Conservation (phyloP, 2,888 invertebrate genomes). For the Buathra laborator region DNA sequence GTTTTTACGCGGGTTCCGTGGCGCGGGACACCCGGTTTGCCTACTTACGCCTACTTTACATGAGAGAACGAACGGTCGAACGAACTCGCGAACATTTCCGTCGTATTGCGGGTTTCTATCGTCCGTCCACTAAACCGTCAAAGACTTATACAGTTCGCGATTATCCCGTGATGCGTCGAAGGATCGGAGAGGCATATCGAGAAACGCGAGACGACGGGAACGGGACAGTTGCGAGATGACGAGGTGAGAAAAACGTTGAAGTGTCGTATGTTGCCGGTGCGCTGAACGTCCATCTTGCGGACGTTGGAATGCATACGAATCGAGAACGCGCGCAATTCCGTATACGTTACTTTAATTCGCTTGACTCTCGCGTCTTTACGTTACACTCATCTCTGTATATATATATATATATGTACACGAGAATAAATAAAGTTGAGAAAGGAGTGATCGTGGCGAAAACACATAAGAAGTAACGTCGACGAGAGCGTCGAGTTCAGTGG, state of each 20-base stretch:
- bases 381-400: neutral
- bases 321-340: constrained; percentile 40
- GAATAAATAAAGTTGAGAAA: neutral
- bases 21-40: constrained; percentile 81
- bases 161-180: neutral
- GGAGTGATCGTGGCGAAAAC: constrained; percentile 42
- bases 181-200: constrained; percentile 8
- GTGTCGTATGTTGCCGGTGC: constrained; percentile 40
- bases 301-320: constrained; percentile 49
- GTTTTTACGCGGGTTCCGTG: constrained; percentile 21
- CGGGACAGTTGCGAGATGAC: constrained; percentile 12
- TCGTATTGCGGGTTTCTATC: neutral
- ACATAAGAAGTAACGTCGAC: constrained; percentile 60
- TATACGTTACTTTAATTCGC: constrained; percentile 41
- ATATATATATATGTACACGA: neutral
- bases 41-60: constrained; percentile 82
- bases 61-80: constrained; percentile 77
- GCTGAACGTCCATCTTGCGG: constrained; percentile 6
- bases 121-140: constrained; percentile 7
- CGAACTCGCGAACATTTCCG: constrained; percentile 74
- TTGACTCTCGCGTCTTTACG: constrained; percentile 10
- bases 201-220: constrained; percentile 28
- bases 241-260: constrained; percentile 38
- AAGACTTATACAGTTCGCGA: constrained; percentile 16
- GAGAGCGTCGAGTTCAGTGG: constrained; percentile 50